Evolutionary conservation across 2,113 vertebrate genomes (phyloP).

Genomic region (Gallinago media): DNA sequence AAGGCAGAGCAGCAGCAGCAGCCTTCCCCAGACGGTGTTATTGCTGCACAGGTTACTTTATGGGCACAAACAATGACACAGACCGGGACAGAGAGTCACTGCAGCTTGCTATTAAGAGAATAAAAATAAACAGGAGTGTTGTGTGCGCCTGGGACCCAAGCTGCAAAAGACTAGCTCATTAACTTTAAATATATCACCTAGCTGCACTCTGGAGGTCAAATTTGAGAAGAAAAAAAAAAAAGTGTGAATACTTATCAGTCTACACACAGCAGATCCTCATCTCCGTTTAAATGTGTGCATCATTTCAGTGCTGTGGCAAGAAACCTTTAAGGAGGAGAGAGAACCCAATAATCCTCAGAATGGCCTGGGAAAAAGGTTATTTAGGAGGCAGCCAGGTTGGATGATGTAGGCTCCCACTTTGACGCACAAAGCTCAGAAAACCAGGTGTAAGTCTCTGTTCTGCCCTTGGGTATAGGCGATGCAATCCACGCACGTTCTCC

Average conservation of each 20-base stretch:
- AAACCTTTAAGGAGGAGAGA: background rate
- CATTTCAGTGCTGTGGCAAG: background rate
- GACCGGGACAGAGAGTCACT: background rate
- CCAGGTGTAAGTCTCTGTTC: background rate
- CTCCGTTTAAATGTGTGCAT: background rate
- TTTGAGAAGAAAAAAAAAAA: background rate
- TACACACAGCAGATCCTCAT: background rate
- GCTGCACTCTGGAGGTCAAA: slow-evolving; percentile 47
- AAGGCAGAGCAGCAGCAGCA: background rate
- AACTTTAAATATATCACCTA: slow-evolving; percentile 62
- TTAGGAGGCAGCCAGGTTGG: background rate
- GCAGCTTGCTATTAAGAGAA: slow-evolving; percentile 32
- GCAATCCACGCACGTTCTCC: background rate
- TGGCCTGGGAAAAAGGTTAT: background rate
- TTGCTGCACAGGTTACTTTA: background rate
- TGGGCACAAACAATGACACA: background rate
- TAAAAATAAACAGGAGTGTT: slow-evolving; percentile 44
- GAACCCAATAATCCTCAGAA: background rate
- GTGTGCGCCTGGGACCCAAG: slow-evolving; percentile 8
- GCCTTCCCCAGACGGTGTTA: background rate
- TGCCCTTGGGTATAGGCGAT: background rate
- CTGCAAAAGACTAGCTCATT: slow-evolving; percentile 42
- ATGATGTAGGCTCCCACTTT: background rate
- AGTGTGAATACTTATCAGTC: background rate
- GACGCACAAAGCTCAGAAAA: background rate